Evolutionary conservation across 2,888 invertebrate species (phyloP).

Genomic region (Agrotis segetum): DNA sequence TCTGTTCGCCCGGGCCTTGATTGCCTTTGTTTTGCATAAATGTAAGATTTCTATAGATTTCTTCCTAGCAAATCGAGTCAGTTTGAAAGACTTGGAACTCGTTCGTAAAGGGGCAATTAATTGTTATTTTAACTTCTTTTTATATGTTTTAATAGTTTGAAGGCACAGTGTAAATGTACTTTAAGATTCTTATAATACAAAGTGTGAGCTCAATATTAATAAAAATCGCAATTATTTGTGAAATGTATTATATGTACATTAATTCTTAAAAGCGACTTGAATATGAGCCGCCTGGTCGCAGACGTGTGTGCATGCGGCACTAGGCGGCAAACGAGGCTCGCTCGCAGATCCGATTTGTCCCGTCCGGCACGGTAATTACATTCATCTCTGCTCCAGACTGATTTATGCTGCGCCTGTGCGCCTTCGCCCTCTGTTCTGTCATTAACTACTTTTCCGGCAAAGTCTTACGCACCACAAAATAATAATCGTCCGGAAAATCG

Average conservation of each 20-base stretch:
- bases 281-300: conserved; percentile 14
- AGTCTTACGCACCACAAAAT: conserved; percentile 91
- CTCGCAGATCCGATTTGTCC: conserved; percentile 78
- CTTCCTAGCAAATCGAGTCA: conserved; percentile 86
- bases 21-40: conserved; percentile 91
- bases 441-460: conserved; percentile 86
- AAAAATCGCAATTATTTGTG: background rate
- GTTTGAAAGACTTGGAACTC: conserved; percentile 85
- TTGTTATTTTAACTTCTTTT: conserved; percentile 75
- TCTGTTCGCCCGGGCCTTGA: conserved; percentile 90
- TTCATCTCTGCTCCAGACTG: conserved; percentile 84
- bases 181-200: conserved; percentile 7
- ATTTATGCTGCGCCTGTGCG: conserved; percentile 78
- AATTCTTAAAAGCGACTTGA: background rate
- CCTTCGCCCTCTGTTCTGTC: conserved; percentile 77
- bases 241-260: background rate
- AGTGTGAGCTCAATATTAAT: background rate
- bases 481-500: conserved; percentile 91
- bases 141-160: conserved; percentile 52
- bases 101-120: conserved; percentile 84
- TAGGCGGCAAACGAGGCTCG: conserved; percentile 66
- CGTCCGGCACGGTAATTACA: conserved; percentile 81
- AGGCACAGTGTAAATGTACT: conserved; percentile 19
- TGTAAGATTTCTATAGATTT: conserved; percentile 90
- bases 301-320: conserved; percentile 25